phyloP scores from a whole-genome alignment of 2,888 invertebrate genomes.

The Limenitis camilla region DNA sequence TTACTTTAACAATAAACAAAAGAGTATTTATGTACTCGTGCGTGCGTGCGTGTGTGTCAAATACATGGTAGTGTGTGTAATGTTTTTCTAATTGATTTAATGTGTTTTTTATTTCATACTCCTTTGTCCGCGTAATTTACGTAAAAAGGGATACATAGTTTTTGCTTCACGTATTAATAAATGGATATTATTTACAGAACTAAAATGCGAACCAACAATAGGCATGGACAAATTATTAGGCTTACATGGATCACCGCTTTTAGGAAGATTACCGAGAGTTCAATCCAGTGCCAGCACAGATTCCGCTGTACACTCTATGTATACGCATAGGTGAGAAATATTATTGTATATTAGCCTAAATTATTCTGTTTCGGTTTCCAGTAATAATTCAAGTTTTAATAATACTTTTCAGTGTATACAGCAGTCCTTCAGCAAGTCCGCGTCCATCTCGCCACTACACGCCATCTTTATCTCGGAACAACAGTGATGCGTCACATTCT shows the following conservation, averaged over 20 bases:
- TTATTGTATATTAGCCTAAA: too few species aligned
- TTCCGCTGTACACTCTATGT: slow-evolving; percentile 92
- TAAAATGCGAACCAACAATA: slow-evolving; percentile 66
- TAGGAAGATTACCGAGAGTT: slow-evolving; percentile 79
- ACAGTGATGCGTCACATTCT: slow-evolving; percentile 92
- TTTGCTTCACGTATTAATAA: not conserved
- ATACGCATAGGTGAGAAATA: slow-evolving; percentile 78
- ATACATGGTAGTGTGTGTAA: too few species aligned
- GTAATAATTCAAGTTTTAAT: too few species aligned
- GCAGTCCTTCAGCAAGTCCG: slow-evolving; percentile 91
- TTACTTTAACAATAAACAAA: too few species aligned
- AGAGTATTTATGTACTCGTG: too few species aligned
- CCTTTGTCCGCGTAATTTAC: too few species aligned
- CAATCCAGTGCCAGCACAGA: slow-evolving; percentile 90
- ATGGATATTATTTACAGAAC: slow-evolving; percentile 38
- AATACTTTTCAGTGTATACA: slow-evolving; percentile 74
- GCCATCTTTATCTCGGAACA: slow-evolving; percentile 89
- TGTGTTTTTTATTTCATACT: too few species aligned
- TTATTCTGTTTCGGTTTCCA: too few species aligned
- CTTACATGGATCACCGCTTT: slow-evolving; percentile 80
- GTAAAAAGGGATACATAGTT: too few species aligned
- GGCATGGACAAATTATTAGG: slow-evolving; percentile 77
- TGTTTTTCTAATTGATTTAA: too few species aligned
- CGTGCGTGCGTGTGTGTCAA: too few species aligned
- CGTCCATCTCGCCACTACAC: slow-evolving; percentile 89